These are phyloP conservation scores for Dryobates pubescens DNA, from an alignment of 2,797 vertebrate species.

Conservation along the genomic window DNA sequence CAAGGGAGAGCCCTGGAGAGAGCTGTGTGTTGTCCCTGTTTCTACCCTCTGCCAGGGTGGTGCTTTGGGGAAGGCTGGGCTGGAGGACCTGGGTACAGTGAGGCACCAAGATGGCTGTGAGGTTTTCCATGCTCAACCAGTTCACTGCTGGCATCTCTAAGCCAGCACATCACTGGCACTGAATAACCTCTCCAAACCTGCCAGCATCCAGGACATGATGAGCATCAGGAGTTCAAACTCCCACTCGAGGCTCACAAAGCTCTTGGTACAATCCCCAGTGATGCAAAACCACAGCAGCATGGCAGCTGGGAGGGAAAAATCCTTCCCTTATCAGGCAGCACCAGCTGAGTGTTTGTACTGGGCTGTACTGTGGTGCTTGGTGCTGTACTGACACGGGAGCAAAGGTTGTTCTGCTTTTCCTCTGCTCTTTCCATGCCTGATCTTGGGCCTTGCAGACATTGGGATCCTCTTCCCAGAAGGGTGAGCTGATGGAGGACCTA, in stretches of 20 bases:
- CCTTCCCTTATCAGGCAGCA: neutral
- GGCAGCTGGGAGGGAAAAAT: neutral
- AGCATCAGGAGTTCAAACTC: neutral
- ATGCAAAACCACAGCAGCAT: rapidly evolving
- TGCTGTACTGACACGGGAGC: rapidly evolving
- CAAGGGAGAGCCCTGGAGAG: neutral
- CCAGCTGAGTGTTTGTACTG: rapidly evolving
- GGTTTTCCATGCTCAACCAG: neutral
- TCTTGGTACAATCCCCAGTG: neutral
- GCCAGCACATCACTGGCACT: rapidly evolving
- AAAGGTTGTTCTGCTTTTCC: neutral
- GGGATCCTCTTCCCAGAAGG: neutral
- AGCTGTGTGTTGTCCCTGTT: rapidly evolving
- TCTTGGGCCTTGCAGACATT: neutral
- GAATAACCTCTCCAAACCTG: neutral
- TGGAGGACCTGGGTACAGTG: neutral
- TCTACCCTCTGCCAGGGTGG: rapidly evolving
- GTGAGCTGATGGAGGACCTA: neutral
- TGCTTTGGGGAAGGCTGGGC: neutral
- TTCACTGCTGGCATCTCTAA: rapidly evolving
- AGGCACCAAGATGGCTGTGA: neutral
- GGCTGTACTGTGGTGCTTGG: rapidly evolving
- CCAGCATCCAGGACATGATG: rapidly evolving
- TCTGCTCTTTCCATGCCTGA: neutral
- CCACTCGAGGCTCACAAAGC: neutral